phyloP scores from a whole-genome alignment of 35 echinoderm and acorn worm genomes.

The Ophioderma brevispina region DNA sequence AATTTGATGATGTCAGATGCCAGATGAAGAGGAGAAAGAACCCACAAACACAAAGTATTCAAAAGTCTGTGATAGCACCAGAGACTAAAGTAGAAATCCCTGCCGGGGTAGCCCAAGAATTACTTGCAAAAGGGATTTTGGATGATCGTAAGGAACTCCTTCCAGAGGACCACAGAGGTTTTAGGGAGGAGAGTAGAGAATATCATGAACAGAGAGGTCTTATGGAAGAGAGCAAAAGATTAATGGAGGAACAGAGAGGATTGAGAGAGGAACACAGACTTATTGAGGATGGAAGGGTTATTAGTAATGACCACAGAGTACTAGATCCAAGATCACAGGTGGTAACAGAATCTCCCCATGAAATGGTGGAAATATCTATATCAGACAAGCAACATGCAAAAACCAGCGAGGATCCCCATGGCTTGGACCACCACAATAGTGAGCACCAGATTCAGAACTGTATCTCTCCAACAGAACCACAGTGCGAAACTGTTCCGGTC shows the following conservation, averaged over 20 bases:
- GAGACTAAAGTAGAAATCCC: too few species aligned
- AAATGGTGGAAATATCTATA: background rate
- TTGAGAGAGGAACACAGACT: background rate
- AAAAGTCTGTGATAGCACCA: background rate
- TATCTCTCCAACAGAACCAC: background rate
- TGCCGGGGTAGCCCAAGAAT: too few species aligned
- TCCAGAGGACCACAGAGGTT: too few species aligned
- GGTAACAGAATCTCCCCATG: background rate
- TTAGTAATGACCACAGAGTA: background rate
- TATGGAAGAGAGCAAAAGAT: background rate
- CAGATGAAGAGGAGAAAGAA: background rate
- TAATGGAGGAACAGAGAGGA: background rate
- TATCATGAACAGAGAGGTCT: background rate
- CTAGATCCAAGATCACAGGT: background rate
- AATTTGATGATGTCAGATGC: background rate
- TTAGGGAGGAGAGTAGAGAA: background rate
- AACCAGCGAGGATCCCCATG: background rate
- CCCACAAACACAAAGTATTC: background rate
- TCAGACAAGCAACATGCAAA: background rate
- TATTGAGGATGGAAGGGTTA: background rate
- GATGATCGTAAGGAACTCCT: too few species aligned
- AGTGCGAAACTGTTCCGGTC: background rate
- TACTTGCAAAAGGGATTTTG: too few species aligned
- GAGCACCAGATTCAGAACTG: background rate
- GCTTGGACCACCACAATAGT: background rate